Conservation (phyloP, 1,140 invertebrate species). For the Danaus melanippus region DNA sequence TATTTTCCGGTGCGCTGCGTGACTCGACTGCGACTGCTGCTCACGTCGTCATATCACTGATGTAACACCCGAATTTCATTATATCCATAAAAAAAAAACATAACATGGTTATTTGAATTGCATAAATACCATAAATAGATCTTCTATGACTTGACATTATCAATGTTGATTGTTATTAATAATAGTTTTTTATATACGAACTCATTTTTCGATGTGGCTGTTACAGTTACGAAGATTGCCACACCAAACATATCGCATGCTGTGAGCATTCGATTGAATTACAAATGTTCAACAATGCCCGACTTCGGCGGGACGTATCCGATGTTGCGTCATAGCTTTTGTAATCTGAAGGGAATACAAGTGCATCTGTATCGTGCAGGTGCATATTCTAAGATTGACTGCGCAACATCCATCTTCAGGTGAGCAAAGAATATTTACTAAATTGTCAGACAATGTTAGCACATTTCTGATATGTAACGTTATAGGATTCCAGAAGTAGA, state of each 20-base stretch:
- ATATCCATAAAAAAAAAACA: slow-evolving; percentile 4
- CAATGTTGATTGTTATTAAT: too few relatives aligned
- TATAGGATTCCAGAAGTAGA: not conserved
- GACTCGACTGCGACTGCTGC: slow-evolving; percentile 50
- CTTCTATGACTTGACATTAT: too few relatives aligned
- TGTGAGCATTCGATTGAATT: slow-evolving; percentile 50
- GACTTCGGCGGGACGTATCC: slow-evolving; percentile 36
- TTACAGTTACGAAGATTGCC: slow-evolving; percentile 38
- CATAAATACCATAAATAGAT: too few relatives aligned
- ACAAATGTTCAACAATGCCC: slow-evolving; percentile 49
- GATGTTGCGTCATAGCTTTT: slow-evolving; percentile 34
- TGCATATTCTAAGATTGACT: too few relatives aligned
- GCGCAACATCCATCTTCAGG: too few relatives aligned
- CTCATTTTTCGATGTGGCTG: too few relatives aligned
- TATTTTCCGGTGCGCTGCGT: slow-evolving; percentile 55
- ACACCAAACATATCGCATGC: slow-evolving; percentile 50
- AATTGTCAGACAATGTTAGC: too few relatives aligned
- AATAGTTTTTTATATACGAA: too few relatives aligned
- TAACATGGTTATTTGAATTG: too few relatives aligned
- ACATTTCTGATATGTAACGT: not conserved
- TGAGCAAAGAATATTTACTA: too few relatives aligned
- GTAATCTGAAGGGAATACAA: slow-evolving; percentile 17
- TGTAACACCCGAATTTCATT: slow-evolving; percentile 57
- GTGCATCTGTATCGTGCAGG: slow-evolving; percentile 1
- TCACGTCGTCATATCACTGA: slow-evolving; percentile 34